Base-by-base conservation (phyloP, 30 jellyfish, hydroid and myxozoan genomes). In the Calvadosia cruxmelitensis region DNA sequence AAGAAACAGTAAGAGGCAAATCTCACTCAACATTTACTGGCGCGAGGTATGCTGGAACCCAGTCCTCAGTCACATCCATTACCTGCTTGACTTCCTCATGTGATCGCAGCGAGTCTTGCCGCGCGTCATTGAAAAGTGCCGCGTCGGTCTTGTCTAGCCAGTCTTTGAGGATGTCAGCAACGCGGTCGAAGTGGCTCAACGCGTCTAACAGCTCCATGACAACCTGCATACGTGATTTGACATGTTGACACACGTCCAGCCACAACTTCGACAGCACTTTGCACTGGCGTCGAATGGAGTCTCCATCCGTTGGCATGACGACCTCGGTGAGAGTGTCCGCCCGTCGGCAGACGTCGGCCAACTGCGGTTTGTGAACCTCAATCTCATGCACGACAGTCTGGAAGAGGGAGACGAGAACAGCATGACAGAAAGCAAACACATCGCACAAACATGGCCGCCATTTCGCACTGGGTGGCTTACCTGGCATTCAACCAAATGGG, bases 371-470 rank as follows among this genome's bases (percentile, higher is more conserved):
- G 42, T 51, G 68, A 23, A 1, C 52, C 53, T 69, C 87, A 31
- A 82, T 68, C 23, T 82, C 88, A 29, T 53, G 69, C 16, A 77
- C 86, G 48, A 74, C 57, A 26, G 51, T 27, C 89, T 77, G 81
- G 29, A 66, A 67, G 51, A 75, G n/a, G n/a, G n/a, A n/a, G n/a
- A n/a, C n/a, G n/a, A n/a, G n/a, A n/a, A n/a, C n/a, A n/a, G n/a
- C n/a, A n/a, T n/a, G n/a, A n/a, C n/a, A n/a, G n/a, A n/a, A n/a
- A 42, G 20, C 20, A 42, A 42, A 42, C 10, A 42, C 20, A 42
- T 20, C 10, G 57, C 20, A 42, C 20, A 42, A 42, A 42, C 10
- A 10, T 42, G 57, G 57, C 20, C 20, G 57, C 57, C 20, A 20
- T 5, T 42, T 42, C 15, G 57, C 20, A 42, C 10, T 42, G 15